Evolutionary conservation across 1,140 invertebrate species (phyloP).

Genomic region (Megalonaias nervosa): DNA sequence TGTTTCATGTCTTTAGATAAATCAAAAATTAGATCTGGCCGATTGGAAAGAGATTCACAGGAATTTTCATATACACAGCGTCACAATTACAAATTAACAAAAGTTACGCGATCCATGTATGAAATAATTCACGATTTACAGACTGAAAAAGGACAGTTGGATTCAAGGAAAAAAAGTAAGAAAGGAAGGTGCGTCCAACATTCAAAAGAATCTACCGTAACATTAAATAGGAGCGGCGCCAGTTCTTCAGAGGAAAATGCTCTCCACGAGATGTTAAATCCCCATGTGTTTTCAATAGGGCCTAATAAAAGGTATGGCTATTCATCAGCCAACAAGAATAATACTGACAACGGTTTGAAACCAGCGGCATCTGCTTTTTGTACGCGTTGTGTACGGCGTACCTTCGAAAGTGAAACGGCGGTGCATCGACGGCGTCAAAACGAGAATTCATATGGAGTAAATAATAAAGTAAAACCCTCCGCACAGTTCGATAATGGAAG

Average conservation of each 20-base stretch:
- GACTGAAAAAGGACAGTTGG: conserved; percentile 26
- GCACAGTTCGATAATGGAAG: neutral
- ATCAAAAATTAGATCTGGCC: neutral
- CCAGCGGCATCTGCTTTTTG: neutral
- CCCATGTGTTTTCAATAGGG: too few relatives aligned
- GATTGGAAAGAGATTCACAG: conserved; percentile 11
- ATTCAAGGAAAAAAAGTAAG: conserved; percentile 26
- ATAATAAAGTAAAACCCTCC: too few relatives aligned
- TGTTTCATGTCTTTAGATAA: neutral
- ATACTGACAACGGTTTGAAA: neutral
- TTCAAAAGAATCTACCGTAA: too few relatives aligned
- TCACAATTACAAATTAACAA: conserved; percentile 52
- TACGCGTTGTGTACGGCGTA: conserved; percentile 43
- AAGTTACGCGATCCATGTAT: conserved; percentile 55
- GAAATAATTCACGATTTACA: conserved; percentile 56
- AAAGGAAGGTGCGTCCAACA: conserved; percentile 7
- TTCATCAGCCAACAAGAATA: too few relatives aligned
- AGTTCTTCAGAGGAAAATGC: too few relatives aligned
- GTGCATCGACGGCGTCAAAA: too few relatives aligned
- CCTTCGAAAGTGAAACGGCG: conserved; percentile 33
- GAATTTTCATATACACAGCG: conserved; percentile 45
- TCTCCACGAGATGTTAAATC: too few relatives aligned
- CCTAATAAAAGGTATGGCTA: too few relatives aligned
- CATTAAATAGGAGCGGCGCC: too few relatives aligned
- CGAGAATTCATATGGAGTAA: too few relatives aligned